Percentiles rank a stretch among this genome's conserved stretches.
Conservation (phyloP, 2,797 vertebrate species). For the Decapterus maruadsi region DNA sequence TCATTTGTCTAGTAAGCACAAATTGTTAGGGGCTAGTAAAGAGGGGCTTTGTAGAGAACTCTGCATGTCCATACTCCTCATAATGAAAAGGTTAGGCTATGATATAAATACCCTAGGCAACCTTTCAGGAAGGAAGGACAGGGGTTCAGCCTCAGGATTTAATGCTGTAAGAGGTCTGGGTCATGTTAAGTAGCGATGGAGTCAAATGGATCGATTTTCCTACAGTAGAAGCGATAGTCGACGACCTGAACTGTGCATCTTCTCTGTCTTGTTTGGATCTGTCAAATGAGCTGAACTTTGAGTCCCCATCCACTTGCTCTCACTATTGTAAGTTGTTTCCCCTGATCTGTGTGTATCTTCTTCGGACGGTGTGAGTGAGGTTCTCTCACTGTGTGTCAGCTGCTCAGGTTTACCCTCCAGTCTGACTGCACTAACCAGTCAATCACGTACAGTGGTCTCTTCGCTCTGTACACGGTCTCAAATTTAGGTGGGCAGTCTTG, state of each 20-base stretch:
- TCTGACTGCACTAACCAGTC: slow-evolving; percentile 48
- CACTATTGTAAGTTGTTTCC: slow-evolving; percentile 11
- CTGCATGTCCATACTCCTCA: slow-evolving; percentile 13
- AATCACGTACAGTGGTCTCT: slow-evolving; percentile 47
- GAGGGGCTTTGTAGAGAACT: slow-evolving; percentile 39
- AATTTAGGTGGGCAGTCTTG: slow-evolving; percentile 21
- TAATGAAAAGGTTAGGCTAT: slow-evolving; percentile 59
- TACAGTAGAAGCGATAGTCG: slow-evolving; percentile 18
- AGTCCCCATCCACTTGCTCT: slow-evolving; percentile 11
- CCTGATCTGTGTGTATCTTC: slow-evolving; percentile 14
- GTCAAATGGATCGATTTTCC: slow-evolving; percentile 31
- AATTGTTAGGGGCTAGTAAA: slow-evolving; percentile 36
- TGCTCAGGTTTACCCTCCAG: slow-evolving; percentile 54
- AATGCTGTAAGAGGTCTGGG: slow-evolving; percentile 29
- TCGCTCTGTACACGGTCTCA: slow-evolving; percentile 51
- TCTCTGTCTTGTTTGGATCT: slow-evolving; percentile 19
- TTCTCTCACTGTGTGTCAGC: slow-evolving; percentile 44
- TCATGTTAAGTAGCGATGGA: slow-evolving; percentile 42
- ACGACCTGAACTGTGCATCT: slow-evolving; percentile 13
- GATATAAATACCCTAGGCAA: slow-evolving; percentile 61
- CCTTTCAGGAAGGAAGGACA: slow-evolving; percentile 47
- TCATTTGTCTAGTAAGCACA: slow-evolving; percentile 69
- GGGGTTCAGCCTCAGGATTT: slow-evolving; percentile 40
- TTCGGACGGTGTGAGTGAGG: slow-evolving; percentile 15
- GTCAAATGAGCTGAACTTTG: slow-evolving; percentile 19